phyloP scores from a whole-genome alignment of 2,797 vertebrate genomes.

The Pseudochirops corinnae region DNA sequence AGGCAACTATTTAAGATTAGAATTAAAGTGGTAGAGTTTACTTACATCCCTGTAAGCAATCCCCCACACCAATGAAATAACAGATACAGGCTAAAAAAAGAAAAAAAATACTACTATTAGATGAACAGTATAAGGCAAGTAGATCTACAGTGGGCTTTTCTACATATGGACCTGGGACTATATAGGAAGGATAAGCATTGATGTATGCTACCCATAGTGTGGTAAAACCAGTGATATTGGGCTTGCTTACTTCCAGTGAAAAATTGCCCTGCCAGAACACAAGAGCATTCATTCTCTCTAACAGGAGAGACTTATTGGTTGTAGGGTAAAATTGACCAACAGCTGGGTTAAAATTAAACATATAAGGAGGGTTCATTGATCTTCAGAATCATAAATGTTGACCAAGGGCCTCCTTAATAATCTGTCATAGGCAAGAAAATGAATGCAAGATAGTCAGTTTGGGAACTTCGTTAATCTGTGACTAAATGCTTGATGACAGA shows the following conservation, averaged over 20 bases:
- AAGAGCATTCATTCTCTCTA: neutral
- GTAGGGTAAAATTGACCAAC: neutral
- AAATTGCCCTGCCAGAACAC: neutral
- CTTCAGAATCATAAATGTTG: neutral
- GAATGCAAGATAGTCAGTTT: neutral
- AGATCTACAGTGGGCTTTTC: neutral
- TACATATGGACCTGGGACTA: neutral
- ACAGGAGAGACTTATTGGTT: neutral
- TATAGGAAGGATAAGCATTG: neutral
- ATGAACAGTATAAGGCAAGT: neutral
- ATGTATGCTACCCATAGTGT: neutral
- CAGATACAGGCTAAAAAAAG: neutral
- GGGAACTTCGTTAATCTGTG: neutral
- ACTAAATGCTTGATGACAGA: neutral
- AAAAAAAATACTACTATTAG: neutral
- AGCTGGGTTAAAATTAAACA: neutral
- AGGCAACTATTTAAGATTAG: neutral
- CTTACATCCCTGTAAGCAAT: neutral
- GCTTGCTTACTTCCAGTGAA: neutral
- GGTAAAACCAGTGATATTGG: neutral
- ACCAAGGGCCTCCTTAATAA: neutral
- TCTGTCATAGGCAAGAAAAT: neutral
- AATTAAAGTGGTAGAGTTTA: neutral
- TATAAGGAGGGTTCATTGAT: neutral
- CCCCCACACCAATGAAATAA: neutral